Conservation (phyloP, 1,140 invertebrate genomes). For the Heliconius melpomene region DNA sequence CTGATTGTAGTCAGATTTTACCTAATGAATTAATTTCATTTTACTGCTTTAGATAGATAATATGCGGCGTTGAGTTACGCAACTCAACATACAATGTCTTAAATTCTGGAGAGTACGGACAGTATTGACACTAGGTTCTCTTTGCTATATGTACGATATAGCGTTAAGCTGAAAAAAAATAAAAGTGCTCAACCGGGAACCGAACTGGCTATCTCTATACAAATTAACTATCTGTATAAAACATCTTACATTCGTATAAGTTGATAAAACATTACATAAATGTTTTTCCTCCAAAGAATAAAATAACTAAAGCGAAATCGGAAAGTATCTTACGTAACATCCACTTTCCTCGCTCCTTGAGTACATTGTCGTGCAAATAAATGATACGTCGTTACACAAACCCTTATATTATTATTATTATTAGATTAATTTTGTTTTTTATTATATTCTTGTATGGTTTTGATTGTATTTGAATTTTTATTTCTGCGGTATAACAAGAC, state of each 20-base stretch:
- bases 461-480: neutral
- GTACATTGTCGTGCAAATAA: slow-evolving; percentile 5
- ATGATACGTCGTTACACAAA: neutral
- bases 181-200: neutral
- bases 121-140: neutral
- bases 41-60: too few species aligned
- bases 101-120: neutral
- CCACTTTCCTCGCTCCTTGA: neutral
- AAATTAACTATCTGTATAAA: neutral
- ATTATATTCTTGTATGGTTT: neutral
- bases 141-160: neutral
- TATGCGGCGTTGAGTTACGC: too few species aligned
- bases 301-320: neutral
- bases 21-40: too few species aligned
- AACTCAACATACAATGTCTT: too few species aligned
- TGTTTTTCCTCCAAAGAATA: slow-evolving; percentile 3
- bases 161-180: neutral
- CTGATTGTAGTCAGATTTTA: too few species aligned
- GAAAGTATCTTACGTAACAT: neutral
- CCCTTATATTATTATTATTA: too few species aligned
- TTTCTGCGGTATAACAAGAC: too few species aligned
- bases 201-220: neutral
- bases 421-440: neutral
- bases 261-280: neutral
- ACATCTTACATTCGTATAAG: neutral